Conservation (phyloP, 2,797 vertebrate species). For the Muraenolepis orangiensis region DNA sequence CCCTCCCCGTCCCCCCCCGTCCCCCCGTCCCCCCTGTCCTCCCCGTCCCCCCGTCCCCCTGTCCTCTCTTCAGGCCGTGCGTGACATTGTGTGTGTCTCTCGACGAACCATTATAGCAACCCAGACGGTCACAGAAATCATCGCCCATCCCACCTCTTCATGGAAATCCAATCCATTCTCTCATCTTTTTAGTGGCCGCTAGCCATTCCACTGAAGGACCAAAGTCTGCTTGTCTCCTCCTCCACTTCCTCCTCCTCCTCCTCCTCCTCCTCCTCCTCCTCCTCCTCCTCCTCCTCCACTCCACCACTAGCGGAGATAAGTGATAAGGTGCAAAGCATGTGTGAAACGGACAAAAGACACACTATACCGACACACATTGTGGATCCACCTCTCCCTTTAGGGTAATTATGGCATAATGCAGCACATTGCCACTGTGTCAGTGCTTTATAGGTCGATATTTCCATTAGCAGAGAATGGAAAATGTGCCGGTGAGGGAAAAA, state of each 20-base stretch:
- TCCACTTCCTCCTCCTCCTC: too few species aligned
- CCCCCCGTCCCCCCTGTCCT: neutral
- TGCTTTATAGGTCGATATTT: conserved; percentile 30
- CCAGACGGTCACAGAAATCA: neutral
- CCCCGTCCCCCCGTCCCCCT: too few species aligned
- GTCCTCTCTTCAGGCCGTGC: neutral
- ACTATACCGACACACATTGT: neutral
- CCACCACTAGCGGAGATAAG: too few species aligned
- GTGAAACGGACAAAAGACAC: conserved; percentile 11
- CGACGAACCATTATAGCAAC: neutral
- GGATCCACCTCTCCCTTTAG: neutral
- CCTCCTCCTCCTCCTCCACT: neutral
- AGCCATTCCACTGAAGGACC: neutral
- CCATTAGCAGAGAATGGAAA: conserved; percentile 17
- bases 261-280: too few species aligned
- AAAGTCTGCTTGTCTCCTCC: neutral
- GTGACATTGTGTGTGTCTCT: neutral
- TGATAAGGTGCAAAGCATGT: conserved; percentile 20
- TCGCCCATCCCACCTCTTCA: neutral
- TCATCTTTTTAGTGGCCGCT: neutral
- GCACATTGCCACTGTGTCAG: neutral
- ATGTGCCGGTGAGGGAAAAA: neutral
- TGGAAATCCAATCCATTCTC: neutral
- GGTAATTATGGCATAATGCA: neutral
- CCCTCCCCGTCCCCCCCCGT: neutral